A percentile compares a stretch with the other conserved stretches of the same genome.
These are phyloP conservation scores for Porites rus DNA, from an alignment of 92 coral and sea anemone genomes.

Conservation along the genomic window DNA sequence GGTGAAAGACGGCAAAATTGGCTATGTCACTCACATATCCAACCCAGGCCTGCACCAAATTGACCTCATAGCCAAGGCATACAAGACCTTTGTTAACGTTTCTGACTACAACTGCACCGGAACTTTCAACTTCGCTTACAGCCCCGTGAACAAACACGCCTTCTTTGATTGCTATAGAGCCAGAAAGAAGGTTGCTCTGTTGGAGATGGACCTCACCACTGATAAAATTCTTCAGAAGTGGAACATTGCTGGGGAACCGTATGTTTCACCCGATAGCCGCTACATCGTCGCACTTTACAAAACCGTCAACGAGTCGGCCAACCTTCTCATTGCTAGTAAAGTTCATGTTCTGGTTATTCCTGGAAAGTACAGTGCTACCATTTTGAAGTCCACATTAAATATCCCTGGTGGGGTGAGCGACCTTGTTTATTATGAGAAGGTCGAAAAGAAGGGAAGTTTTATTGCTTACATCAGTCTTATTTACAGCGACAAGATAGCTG, in stretches of 20 bases:
- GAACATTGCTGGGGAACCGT: slow-evolving; percentile 48
- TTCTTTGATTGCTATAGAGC: slow-evolving; percentile 41
- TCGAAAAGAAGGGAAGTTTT: slow-evolving; percentile 3
- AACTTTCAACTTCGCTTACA: slow-evolving; percentile 59
- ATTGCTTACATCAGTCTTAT: slow-evolving; percentile 51
- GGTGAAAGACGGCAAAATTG: slow-evolving; percentile 46
- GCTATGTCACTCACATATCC: slow-evolving; percentile 55
- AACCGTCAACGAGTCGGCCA: slow-evolving; percentile 31
- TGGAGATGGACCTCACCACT: slow-evolving; percentile 22
- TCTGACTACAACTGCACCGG: slow-evolving; percentile 50
- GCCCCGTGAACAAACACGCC: slow-evolving; percentile 49
- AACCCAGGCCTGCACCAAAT: slow-evolving; percentile 64
- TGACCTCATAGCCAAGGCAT: slow-evolving; percentile 43
- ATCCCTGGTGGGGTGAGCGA: slow-evolving; percentile 60
- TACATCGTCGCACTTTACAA: slow-evolving; percentile 45
- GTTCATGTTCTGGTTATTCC: slow-evolving; percentile 33
- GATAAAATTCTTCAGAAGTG: slow-evolving; percentile 23
- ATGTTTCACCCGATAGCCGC: slow-evolving; percentile 60
- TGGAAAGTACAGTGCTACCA: background rate
- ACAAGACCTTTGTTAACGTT: slow-evolving; percentile 43
- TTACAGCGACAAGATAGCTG: slow-evolving; percentile 60
- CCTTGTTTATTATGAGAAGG: slow-evolving; percentile 39
- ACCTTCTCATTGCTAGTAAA: slow-evolving; percentile 39
- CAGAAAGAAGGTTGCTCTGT: background rate
- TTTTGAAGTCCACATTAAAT: slow-evolving; percentile 10